phyloP scores from a whole-genome alignment of 1,140 invertebrate species.

The Drosophila eugracilis region DNA sequence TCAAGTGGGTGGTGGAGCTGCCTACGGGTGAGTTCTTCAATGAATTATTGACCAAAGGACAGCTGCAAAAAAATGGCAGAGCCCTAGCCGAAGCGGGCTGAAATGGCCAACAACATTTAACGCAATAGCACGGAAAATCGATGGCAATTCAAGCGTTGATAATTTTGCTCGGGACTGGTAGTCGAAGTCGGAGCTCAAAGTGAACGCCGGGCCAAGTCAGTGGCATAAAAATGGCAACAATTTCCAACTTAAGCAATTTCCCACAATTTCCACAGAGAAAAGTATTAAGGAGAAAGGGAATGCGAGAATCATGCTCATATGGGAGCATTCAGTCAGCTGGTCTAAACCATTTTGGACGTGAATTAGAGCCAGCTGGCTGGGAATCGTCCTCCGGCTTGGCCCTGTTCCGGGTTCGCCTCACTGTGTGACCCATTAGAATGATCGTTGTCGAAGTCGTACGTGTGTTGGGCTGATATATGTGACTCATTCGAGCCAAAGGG shows the following conservation, averaged over 20 bases:
- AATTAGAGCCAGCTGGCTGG: conserved; percentile 56
- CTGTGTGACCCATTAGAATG: conserved; percentile 82
- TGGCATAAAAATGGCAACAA: conserved; percentile 75
- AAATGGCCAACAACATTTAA: conserved; percentile 72
- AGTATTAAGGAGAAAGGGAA: conserved; percentile 11
- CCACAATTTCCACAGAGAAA: conserved; percentile 66
- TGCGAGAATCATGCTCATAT: conserved; percentile 64
- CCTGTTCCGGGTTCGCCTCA: conserved; percentile 48
- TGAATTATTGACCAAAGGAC: conserved; percentile 72
- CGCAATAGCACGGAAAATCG: conserved; percentile 82
- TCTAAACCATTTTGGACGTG: conserved; percentile 57
- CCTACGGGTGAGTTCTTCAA: conserved; percentile 49
- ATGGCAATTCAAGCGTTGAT: conserved; percentile 83
- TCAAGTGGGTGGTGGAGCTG: conserved; percentile 23
- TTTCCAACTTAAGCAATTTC: conserved; percentile 81
- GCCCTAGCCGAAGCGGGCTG: conserved; percentile 18
- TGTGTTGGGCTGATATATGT: conserved; percentile 66
- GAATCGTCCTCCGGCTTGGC: conserved; percentile 7
- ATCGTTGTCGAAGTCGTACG: conserved; percentile 81
- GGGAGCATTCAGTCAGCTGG: conserved; percentile 65
- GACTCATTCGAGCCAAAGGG: conserved; percentile 37
- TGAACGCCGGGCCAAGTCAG: conserved; percentile 21
- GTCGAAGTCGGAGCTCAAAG: conserved; percentile 2
- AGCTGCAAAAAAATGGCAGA: conserved; percentile 11
- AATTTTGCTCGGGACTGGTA: conserved; percentile 66